Evolutionary conservation across 1,140 invertebrate genomes (phyloP), one percentile per base, ranked within the genome.

Genomic region (Colletes gigas): DNA sequence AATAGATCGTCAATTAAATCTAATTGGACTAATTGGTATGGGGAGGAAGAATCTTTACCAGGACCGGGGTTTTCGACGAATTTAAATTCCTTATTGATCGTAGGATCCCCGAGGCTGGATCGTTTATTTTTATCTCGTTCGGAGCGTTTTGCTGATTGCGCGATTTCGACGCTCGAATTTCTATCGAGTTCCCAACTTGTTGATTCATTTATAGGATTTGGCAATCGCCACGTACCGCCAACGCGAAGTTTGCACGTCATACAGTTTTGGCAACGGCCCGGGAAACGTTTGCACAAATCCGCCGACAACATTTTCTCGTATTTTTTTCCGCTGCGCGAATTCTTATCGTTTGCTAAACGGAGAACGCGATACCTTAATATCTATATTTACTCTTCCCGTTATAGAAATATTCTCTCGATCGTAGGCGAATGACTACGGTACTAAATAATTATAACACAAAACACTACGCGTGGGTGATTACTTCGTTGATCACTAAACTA

Each of bases 191-290:
- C 69, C 69, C 77, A 79, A 79, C 77, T 79, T 79, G 77, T 79
- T 79, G 77, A 79, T 79, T 73, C 77, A 72, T 79, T 79, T 79
- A 73, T 72, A 79, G 60, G 77, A 79, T 79, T 79, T 79, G 77
- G 77, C 77, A 79, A 78, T 78, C 76, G 55, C 30, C 19, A 41
- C 44, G 57, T 17, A 50, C 17, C 47, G 75, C 21, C 50, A 30
- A 41, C 68, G 68, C 50, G 39, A 78, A 72, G 68, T 78, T 78
- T 63, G 69, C 77, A 78, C 77, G 21, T 72, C 77, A 55, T 78
- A 72, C 69, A 5, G 15, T 78, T 78, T 72, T 54, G 68, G 57
- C 59, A 63, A 44, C 57, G 15, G n/a, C 39, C 21, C 39, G 77
- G 9, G 19, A n/a, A 59, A 41, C 73, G 52, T 57, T 57, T 12